Base-by-base conservation (phyloP, 2,797 vertebrate species). In the Falco rusticolus region DNA sequence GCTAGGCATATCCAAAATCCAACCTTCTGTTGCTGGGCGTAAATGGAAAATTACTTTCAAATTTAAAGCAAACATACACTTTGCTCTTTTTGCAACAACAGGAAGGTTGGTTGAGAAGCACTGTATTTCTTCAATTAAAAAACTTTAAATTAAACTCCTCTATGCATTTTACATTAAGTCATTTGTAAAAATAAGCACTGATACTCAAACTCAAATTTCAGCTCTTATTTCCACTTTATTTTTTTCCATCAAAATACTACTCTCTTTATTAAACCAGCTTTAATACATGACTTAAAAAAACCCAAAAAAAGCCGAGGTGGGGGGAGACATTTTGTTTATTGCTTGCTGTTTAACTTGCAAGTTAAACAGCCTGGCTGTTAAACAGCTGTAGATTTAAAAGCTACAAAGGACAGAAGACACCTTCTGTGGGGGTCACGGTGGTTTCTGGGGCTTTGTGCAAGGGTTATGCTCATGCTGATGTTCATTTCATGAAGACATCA, bases 51-150 rank as follows among this genome's bases (percentile, higher is more conserved):
- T 41, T 1, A 56, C 80, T 84, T 82, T 85, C 75, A 79, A 78
- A 91, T 87, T 65, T 50, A 87, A 87, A 92, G 71, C 60, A 96
- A 97, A 90, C 63, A 94, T 74, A 87, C 53, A 77, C 75, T 92
- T 96, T 68, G 82, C 11, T 83, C 76, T 78, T 91, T 59, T 74
- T 90, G 79, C 53, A 85, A 39, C 39, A 70, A 26, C 61, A 74
- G 34, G 12, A 77, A 89, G 76, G 69, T 70, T 79, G 93, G 48
- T 31, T 86, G 77, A 77, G 28, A 77, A 89, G 68, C 11, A 16
- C 53, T 16, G 10, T 56, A 18, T 28, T 84, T 84, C 51, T 45
- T 77, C 54, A 33, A 13, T 21, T 77, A 18, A 88, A 81, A 94
- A 76, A 9, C 25, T 29, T 24, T 65, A 28, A 33, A 39, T 39